Base-by-base conservation (phyloP, 2,113 vertebrate species). In the Pseudolaguvia tuberculata region DNA sequence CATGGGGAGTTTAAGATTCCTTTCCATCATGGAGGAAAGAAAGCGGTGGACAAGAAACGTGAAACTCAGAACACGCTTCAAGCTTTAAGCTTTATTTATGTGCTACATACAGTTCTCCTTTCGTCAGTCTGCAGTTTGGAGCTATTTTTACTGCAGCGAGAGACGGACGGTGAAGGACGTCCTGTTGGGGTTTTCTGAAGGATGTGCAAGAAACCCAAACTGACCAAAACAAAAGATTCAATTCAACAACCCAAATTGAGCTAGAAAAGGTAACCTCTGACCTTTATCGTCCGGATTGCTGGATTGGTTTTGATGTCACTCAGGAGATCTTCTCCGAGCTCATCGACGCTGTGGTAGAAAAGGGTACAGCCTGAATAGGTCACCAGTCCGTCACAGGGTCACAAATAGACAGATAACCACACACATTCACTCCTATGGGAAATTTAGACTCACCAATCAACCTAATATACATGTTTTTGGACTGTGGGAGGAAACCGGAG, bases 61-160 rank as follows among this genome's bases (percentile, higher is more conserved):
- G 83, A 80, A 78, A 79, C 79, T 78, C 31, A 50, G 42, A 66
- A 61, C 45, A 48, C 11, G 62, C 62, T 25, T 18, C 42, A 71
- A 79, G 76, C 78, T 69, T 79, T 69, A 59, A 75, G 83, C 83
- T 85, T 89, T 86, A 88, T 56, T 89, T 86, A 88, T 56, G 56
- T 72, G 78, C 70, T 83, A 75, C 73, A 77, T 83, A 88, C 87
- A 88, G 86, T 86, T 88, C 84, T 85, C 83, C 83, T 83, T 86
- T 85, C 85, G 78, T 81, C 83, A 72, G 84, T 84, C 58, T 65
- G 81, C 81, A 80, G 63, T 42, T 18, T 82, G 45, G 12, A 9
- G 74, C 80, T 89, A 87, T 87, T 85, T 85, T 86, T 88, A 86
- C 77, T 2, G 53, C 1, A 20, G 23, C n/a, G 63, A 29, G 48